Base-by-base conservation (phyloP, 1,140 invertebrate genomes). In the Dinoponera quadriceps region DNA sequence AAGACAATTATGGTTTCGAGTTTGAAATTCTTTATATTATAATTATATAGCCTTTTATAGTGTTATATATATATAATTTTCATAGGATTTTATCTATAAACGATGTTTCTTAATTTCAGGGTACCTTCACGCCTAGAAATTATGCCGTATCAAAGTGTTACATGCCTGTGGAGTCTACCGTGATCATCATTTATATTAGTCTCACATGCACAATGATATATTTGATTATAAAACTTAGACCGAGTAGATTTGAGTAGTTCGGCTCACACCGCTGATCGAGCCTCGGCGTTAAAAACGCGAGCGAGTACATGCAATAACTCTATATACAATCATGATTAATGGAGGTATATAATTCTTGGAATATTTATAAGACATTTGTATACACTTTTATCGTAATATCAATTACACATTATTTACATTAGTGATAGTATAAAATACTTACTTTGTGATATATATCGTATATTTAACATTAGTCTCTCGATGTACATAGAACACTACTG, bases 101-200 rank as follows among this genome's bases (percentile, higher is more conserved):
- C 38, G 38, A n/a, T 25, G n/a, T 72, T 33, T 16, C 55, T 91
- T 44, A 44, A 85, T 95, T 96, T 65, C 92, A 97, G 96, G 96
- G 95, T 90, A 93, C 95, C 13, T 95, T 98, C 83, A 96, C 96
- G 25, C 95, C 96, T 18, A 95, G 96, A 89, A 96, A 97, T 90
- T 96, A 96, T 93, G 93, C 95, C 33, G 92, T 97, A 25, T 94
- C 93, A 63, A 97, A 97, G 91, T 98, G 97, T 92, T 95, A 96
- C 85, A 96, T 98, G 95, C 96, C 97, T 74, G 94, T 94, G 80
- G 97, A 97, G 94, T 95, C 94, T 44, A 97, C 96, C 49, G 95
- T 97, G 13, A 94, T 95, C 29, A 90, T 65, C 65, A 90, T 95
- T 73, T 96, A 96, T 89, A 92, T 94, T 54, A 94, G 94, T 73